phyloP scores from a whole-genome alignment of 2,113 vertebrate species.

The Heterotis niloticus region DNA sequence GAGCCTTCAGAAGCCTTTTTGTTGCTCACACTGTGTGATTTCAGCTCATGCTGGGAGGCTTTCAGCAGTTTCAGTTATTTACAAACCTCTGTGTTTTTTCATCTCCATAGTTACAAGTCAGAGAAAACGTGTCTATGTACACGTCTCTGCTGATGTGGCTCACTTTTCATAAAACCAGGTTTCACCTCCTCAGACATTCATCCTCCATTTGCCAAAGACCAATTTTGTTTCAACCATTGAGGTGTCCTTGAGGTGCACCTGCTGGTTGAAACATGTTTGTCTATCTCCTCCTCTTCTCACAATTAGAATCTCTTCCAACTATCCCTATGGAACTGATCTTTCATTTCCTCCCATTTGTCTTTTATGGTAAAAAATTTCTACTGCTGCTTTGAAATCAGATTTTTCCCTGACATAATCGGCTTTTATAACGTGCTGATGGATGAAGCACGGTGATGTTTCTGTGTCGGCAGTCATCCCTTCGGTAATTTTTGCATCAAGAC shows the following conservation, averaged over 20 bases:
- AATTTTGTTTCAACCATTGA: not conserved
- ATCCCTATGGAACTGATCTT: no score
- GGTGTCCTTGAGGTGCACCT: no score
- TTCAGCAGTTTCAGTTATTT: not conserved
- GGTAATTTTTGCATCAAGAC: not conserved
- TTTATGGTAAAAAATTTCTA: not conserved
- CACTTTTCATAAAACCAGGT: not conserved
- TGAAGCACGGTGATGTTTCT: not conserved
- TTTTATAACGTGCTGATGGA: not conserved
- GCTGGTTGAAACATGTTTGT: not conserved
- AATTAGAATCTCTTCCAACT: no score
- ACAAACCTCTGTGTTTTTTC: not conserved
- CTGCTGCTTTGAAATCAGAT: not conserved
- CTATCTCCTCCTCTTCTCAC: not conserved
- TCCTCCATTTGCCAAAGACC: not conserved
- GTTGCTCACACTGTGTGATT: not conserved
- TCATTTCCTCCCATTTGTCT: not conserved
- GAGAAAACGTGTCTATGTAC: constrained; percentile 2
- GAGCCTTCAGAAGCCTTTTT: not conserved
- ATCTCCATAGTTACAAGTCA: constrained; percentile 14
- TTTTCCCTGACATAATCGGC: not conserved
- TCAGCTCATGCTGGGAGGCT: not conserved
- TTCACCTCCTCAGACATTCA: not conserved
- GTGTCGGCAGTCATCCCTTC: not conserved
- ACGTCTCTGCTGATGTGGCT: not conserved